phyloP scores from a whole-genome alignment of 2,888 invertebrate species.

The Cataglyphis cursor region DNA sequence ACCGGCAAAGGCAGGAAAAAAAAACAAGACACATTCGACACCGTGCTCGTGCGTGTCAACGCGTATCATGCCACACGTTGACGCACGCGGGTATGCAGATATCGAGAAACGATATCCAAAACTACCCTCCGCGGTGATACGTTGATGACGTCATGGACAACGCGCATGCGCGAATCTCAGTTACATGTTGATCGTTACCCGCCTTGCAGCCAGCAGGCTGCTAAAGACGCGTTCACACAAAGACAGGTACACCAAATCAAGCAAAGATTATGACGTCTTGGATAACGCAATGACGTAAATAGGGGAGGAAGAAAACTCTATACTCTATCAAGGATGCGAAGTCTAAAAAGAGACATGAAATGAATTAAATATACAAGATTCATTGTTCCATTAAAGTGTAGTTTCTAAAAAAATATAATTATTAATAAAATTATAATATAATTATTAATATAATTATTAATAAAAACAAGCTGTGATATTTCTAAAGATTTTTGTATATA shows the following conservation, averaged over 20 bases:
- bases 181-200: constrained; percentile 82
- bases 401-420: background rate
- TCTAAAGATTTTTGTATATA: background rate
- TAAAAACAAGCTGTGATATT: background rate
- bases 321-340: background rate
- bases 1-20: background rate
- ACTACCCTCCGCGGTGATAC: constrained; percentile 61
- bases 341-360: background rate
- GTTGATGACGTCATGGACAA: constrained; percentile 74
- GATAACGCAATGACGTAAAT: constrained; percentile 8
- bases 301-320: background rate
- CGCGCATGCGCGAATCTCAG: constrained; percentile 71
- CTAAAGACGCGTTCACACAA: constrained; percentile 58
- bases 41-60: constrained; percentile 61
- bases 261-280: constrained; percentile 1
- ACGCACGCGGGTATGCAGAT: constrained; percentile 55
- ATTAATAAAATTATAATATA: background rate
- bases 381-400: background rate
- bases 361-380: background rate
- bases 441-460: background rate
- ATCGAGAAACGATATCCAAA: constrained; percentile 69
- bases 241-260: background rate
- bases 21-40: background rate
- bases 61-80: constrained; percentile 64
- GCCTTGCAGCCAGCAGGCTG: constrained; percentile 55